These are phyloP conservation scores for Chloroclystis v-ata DNA, from an alignment of 2,888 invertebrate genomes.

Conservation along the genomic window DNA sequence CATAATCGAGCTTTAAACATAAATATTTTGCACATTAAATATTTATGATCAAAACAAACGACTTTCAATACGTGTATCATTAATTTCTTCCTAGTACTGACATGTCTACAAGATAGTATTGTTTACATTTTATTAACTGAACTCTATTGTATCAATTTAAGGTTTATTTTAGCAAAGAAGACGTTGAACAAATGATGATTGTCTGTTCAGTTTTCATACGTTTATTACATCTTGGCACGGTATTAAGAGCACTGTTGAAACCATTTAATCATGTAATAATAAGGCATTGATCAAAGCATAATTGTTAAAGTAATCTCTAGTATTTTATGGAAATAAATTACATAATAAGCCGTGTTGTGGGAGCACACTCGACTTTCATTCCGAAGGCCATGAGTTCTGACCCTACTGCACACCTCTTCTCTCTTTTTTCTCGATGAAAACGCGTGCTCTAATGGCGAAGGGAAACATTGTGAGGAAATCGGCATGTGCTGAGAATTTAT, in stretches of 20 bases:
- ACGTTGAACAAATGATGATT: constrained; percentile 54
- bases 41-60: constrained; percentile 58
- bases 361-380: no score
- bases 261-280: constrained; percentile 54
- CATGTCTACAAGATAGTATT: constrained; percentile 35
- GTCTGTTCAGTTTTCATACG: constrained; percentile 63
- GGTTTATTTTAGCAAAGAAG: constrained; percentile 20
- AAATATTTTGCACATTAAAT: constrained; percentile 42
- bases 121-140: constrained; percentile 25
- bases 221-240: constrained; percentile 69
- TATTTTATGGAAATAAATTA: no score
- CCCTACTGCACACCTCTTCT: no score
- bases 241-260: constrained; percentile 63
- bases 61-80: constrained; percentile 60
- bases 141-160: constrained; percentile 33
- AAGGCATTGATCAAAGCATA: constrained; percentile 34
- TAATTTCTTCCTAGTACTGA: constrained; percentile 55
- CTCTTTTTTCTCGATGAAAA: no score
- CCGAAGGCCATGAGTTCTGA: no score
- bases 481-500: no score
- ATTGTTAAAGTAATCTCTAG: no score
- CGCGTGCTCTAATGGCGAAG: no score
- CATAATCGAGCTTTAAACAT: constrained; percentile 17
- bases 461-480: no score
- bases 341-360: no score